Percentiles rank a stretch among this genome's conserved stretches.
Evolutionary conservation across 1,140 invertebrate species (phyloP).

Genomic region (Habropoda laboriosa): DNA sequence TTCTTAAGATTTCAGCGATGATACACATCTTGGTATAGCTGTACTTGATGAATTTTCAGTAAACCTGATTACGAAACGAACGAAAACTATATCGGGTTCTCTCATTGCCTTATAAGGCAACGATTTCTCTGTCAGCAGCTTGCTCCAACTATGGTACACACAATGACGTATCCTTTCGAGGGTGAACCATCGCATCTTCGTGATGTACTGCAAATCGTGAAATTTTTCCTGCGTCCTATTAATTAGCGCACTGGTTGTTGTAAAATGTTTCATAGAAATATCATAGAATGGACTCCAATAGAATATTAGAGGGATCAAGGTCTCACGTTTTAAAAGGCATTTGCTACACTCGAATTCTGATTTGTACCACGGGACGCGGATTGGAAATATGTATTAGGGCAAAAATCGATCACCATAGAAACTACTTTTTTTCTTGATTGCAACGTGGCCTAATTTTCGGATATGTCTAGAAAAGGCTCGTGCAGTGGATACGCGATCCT

Average conservation of each 20-base stretch:
- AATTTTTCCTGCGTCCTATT: neutral
- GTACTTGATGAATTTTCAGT: neutral
- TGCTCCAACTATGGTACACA: slow-evolving; percentile 48
- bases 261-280: too few relatives aligned
- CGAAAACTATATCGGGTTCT: slow-evolving; percentile 36
- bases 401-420: neutral
- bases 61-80: slow-evolving; percentile 23
- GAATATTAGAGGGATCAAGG: too few relatives aligned
- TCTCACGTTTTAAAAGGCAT: too few relatives aligned
- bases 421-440: neutral
- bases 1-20: too few relatives aligned
- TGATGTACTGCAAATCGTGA: neutral
- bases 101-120: slow-evolving; percentile 53
- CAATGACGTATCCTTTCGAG: slow-evolving; percentile 20
- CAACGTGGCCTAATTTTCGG: slow-evolving; percentile 34
- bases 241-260: neutral
- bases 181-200: neutral
- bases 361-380: too few relatives aligned
- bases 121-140: slow-evolving; percentile 26
- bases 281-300: too few relatives aligned
- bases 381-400: too few relatives aligned
- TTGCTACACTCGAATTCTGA: too few relatives aligned
- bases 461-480: slow-evolving; percentile 35
- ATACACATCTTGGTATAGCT: neutral
- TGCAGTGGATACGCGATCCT: neutral